phyloP scores from a whole-genome alignment of 2,888 invertebrate genomes.

The Tetragonula carbonaria region DNA sequence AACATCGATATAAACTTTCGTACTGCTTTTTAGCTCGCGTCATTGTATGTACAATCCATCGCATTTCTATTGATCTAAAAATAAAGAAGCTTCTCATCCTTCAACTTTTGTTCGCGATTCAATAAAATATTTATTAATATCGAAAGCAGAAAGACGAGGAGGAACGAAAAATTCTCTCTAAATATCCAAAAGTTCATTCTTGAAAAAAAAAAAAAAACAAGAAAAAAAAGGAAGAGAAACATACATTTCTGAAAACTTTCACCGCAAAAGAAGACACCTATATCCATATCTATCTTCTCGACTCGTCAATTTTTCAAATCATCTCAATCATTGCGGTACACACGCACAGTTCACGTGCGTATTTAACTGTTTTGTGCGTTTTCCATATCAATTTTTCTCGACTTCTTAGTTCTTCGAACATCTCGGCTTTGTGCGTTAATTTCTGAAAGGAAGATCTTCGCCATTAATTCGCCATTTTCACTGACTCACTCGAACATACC shows the following conservation, averaged over 20 bases:
- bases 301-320: too few species aligned
- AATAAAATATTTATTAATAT: too few species aligned
- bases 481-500: too few species aligned
- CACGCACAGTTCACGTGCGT: too few species aligned
- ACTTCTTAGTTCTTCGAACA: background rate
- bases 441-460: background rate
- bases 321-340: too few species aligned
- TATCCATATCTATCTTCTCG: background rate
- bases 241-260: conserved; percentile 10
- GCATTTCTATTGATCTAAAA: background rate
- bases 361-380: background rate
- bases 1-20: conserved; percentile 5
- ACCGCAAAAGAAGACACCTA: background rate
- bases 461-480: background rate
- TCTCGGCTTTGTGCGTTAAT: background rate
- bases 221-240: too few species aligned
- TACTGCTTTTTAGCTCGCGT: background rate
- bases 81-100: background rate
- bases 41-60: background rate
- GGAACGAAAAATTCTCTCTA: too few species aligned
- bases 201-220: background rate
- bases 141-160: too few species aligned
- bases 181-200: background rate
- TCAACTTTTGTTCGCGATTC: background rate
- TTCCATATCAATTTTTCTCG: background rate